Base-by-base conservation (phyloP, 2,888 invertebrate genomes). In the Cyrtodaria siliqua region DNA sequence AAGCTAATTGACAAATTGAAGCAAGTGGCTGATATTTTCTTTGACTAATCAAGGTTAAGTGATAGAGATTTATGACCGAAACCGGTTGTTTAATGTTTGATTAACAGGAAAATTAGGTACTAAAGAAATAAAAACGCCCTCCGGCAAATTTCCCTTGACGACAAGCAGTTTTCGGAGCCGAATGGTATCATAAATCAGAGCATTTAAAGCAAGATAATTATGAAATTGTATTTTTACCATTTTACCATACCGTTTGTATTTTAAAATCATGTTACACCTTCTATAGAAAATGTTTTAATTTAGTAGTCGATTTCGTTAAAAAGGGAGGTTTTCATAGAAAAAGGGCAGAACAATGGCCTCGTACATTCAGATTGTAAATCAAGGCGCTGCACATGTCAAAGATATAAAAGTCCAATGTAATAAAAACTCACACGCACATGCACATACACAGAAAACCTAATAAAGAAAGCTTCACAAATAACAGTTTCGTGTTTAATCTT, bases 1-100 rank as follows among this genome's bases (percentile, higher is more conserved):
- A 78, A 72, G 63, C 63, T 64, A 47, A 53, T 44, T 64, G 78
- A 78, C 72, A 78, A 77, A 77, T 77, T 77, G 69, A 62, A 63
- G 72, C 78, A 68, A 78, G 72, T 77, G 77, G 62, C 61, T 67
- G 50, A 57, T 18, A 26, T 49, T 67, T 67, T 59, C 40, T 52
- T 18, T 49, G 57, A 57, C 47, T 67, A 33, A 57, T 59, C 57
- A 56, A 29, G 67, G 63, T 38, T 57, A 67, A 67, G 38, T 55
- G 56, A 69, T 69, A 69, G 33, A 61, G 69, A 69, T 42, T 67
- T 70, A 62, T 68, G 57, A 40, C 56, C 64, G 38, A 42, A 50
- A 66, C 29, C 60, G 42, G 60, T 75, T 69, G 69, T 61, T 70
- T 50, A 64, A 60, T 47, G 50, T 38, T 67, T 33, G 55, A 49